Evolutionary conservation across 1,140 invertebrate genomes (phyloP).

Genomic region (Trachymyrmex septentrionalis): DNA sequence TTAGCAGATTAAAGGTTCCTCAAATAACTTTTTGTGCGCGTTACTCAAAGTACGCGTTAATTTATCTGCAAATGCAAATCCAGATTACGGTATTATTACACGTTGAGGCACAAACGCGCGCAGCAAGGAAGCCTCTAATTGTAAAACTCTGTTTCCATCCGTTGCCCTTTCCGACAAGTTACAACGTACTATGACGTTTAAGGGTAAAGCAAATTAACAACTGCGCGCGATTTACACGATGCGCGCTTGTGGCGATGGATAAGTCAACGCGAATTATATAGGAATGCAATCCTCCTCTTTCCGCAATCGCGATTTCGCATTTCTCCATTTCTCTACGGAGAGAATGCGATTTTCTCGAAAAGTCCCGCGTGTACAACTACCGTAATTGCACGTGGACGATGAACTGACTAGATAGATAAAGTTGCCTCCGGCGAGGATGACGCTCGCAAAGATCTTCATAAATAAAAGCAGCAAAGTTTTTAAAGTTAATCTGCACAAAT

Average conservation of each 20-base stretch:
- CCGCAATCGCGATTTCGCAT: constrained; percentile 47
- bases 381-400: constrained; percentile 22
- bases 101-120: constrained; percentile 21
- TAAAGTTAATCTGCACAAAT: not conserved
- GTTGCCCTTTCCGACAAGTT: constrained; percentile 35
- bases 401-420: not conserved
- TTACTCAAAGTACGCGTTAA: constrained; percentile 48
- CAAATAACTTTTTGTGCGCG: not conserved
- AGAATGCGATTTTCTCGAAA: constrained; percentile 71
- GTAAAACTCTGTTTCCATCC: constrained; percentile 52
- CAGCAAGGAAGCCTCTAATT: constrained; percentile 42
- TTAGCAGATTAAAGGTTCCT: constrained; percentile 24
- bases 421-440: not conserved
- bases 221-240: constrained; percentile 61
- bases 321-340: constrained; percentile 61
- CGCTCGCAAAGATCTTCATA: not conserved
- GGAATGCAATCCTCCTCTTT: constrained; percentile 46
- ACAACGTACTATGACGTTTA: constrained; percentile 9
- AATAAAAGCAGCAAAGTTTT: not conserved
- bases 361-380: constrained; percentile 47
- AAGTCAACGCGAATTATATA: constrained; percentile 43
- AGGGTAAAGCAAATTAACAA: constrained; percentile 62
- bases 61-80: constrained; percentile 56
- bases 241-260: constrained; percentile 65
- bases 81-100: constrained; percentile 35